These are phyloP conservation scores for Sebastes nivosus DNA, from an alignment of 2,797 vertebrate genomes.

Conservation along the genomic window DNA sequence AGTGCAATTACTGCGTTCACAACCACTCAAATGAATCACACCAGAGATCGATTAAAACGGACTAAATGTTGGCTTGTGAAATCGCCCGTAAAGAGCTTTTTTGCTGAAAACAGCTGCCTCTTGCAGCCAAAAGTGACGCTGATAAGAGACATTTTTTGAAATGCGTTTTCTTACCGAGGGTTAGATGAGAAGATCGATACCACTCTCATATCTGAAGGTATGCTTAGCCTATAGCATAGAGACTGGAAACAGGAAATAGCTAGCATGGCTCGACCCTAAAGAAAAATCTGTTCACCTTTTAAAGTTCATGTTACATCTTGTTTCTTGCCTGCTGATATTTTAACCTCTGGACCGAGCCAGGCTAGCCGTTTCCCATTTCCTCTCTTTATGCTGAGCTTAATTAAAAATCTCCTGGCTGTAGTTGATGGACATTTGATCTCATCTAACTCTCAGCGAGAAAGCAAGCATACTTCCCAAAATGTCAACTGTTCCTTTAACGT, in stretches of 20 bases:
- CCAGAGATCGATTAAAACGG: no score
- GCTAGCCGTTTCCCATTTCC: background rate
- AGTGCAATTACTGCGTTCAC: no score
- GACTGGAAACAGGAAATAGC: background rate
- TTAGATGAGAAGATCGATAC: background rate
- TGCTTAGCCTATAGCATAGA: background rate
- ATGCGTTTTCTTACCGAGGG: background rate
- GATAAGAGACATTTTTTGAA: background rate
- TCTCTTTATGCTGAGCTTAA: background rate
- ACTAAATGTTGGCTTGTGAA: no score
- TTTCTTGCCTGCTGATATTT: background rate
- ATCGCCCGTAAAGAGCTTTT: no score
- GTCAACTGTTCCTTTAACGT: background rate
- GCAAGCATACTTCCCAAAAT: background rate
- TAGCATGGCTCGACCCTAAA: background rate
- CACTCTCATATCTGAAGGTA: background rate
- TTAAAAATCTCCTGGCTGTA: background rate
- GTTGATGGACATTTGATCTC: background rate
- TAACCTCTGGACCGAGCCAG: background rate
- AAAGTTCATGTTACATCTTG: background rate
- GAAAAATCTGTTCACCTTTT: background rate
- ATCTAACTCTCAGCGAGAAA: background rate
- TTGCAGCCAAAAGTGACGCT: background rate
- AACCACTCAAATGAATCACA: no score
- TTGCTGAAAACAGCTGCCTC: no score